Conservation (phyloP, 1,140 invertebrate species). For the Antheraea pernyi region DNA sequence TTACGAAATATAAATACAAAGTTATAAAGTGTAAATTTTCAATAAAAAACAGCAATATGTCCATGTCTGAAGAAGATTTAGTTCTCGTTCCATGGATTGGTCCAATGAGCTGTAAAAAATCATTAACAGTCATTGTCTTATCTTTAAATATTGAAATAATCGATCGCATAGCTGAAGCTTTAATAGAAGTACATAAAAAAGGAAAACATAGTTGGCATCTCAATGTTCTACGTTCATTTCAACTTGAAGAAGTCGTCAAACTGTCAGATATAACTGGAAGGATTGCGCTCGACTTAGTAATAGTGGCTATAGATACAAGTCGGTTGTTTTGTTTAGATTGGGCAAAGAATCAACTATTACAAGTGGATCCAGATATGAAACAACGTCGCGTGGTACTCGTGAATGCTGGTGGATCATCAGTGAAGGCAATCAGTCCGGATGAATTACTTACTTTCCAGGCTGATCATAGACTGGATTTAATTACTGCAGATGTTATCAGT, state of each 20-base stretch:
- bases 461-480: conserved; percentile 58
- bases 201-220: conserved; percentile 60
- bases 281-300: conserved; percentile 61
- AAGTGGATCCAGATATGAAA: conserved; percentile 62
- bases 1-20: no score
- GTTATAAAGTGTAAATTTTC: no score
- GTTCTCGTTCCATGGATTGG: conserved; percentile 60
- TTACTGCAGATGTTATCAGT: conserved; percentile 59
- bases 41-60: conserved; percentile 32
- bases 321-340: conserved; percentile 62
- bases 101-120: conserved; percentile 51
- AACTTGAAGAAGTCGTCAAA: conserved; percentile 54
- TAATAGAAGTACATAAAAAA: conserved; percentile 54
- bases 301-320: conserved; percentile 64
- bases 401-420: conserved; percentile 56
- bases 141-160: conserved; percentile 57
- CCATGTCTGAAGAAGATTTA: conserved; percentile 42
- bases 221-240: conserved; percentile 46
- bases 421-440: conserved; percentile 52
- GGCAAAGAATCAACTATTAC: conserved; percentile 48
- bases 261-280: conserved; percentile 55
- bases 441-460: conserved; percentile 57
- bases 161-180: conserved; percentile 53
- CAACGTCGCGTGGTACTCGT: conserved; percentile 56
- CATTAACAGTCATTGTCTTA: conserved; percentile 50